Conservation (phyloP, 2,888 invertebrate species). For the Tanaodytes sp. region DNA sequence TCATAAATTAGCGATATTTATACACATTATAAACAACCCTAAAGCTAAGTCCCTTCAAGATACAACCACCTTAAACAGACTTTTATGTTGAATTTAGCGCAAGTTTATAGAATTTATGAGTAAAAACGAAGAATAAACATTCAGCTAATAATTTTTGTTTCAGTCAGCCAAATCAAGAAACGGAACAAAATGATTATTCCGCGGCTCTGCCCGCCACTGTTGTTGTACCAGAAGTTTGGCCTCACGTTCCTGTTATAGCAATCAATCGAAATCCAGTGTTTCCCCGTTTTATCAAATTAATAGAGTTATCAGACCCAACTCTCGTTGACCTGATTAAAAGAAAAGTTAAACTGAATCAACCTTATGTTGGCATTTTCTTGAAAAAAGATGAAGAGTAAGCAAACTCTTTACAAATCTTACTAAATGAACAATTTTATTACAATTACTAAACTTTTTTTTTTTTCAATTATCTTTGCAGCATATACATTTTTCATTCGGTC, state of each 20-base stretch:
- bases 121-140: background rate
- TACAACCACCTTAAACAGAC: too few species aligned
- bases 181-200: slow-evolving; percentile 66
- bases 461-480: too few species aligned
- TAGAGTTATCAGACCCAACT: slow-evolving; percentile 92
- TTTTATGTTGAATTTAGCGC: background rate
- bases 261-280: slow-evolving; percentile 96
- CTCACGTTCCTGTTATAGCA: slow-evolving; percentile 95
- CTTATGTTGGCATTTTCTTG: slow-evolving; percentile 97
- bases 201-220: slow-evolving; percentile 85
- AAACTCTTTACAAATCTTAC: too few species aligned
- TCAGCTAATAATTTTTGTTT: slow-evolving; percentile 46
- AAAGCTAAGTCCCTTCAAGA: too few species aligned
- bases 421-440: too few species aligned
- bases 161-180: slow-evolving; percentile 40
- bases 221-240: slow-evolving; percentile 96
- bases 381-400: slow-evolving; percentile 89
- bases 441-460: too few species aligned
- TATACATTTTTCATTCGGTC: too few species aligned
- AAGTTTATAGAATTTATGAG: too few species aligned
- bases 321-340: slow-evolving; percentile 91
- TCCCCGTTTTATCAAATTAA: slow-evolving; percentile 97
- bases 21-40: too few species aligned
- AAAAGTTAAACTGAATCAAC: slow-evolving; percentile 96
- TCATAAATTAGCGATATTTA: too few species aligned